Evolutionary conservation across 1,140 invertebrate species (phyloP).

Genomic region (Aradophagus sp.): DNA sequence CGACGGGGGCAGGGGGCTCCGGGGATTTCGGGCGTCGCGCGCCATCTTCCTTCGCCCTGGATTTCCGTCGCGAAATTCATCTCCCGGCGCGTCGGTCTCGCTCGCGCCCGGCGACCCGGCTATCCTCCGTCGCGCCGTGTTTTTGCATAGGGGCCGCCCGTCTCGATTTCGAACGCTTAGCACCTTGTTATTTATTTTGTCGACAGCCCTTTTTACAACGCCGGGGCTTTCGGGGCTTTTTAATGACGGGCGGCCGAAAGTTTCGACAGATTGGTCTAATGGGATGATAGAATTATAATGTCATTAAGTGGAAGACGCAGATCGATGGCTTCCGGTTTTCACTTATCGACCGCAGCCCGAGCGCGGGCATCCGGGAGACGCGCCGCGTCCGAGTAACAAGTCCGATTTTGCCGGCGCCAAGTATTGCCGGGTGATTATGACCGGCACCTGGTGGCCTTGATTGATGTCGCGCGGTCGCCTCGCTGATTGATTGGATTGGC

Average conservation of each 20-base stretch:
- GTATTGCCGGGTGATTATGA: too few relatives aligned
- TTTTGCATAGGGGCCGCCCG: constrained; percentile 46
- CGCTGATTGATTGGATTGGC: too few relatives aligned
- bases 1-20: constrained; percentile 14
- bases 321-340: constrained; percentile 1
- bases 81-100: constrained; percentile 8
- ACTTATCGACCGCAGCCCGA: constrained; percentile 7
- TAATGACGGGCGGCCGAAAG: constrained; percentile 36
- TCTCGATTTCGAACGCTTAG: constrained; percentile 64
- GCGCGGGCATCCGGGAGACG: too few relatives aligned
- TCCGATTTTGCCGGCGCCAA: too few relatives aligned
- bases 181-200: constrained; percentile 75
- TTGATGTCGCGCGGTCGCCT: too few relatives aligned
- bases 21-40: constrained; percentile 19
- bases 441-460: too few relatives aligned
- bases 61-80: too few relatives aligned
- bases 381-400: too few relatives aligned
- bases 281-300: constrained; percentile 17
- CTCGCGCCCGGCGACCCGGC: neutral
- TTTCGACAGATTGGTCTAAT: constrained; percentile 22
- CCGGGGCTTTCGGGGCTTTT: constrained; percentile 21
- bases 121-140: constrained; percentile 6
- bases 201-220: constrained; percentile 60
- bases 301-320: constrained; percentile 2
- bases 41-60: too few relatives aligned